Conservation (phyloP, 2,888 invertebrate species). For the Amblyjoppa fuscipennis region DNA sequence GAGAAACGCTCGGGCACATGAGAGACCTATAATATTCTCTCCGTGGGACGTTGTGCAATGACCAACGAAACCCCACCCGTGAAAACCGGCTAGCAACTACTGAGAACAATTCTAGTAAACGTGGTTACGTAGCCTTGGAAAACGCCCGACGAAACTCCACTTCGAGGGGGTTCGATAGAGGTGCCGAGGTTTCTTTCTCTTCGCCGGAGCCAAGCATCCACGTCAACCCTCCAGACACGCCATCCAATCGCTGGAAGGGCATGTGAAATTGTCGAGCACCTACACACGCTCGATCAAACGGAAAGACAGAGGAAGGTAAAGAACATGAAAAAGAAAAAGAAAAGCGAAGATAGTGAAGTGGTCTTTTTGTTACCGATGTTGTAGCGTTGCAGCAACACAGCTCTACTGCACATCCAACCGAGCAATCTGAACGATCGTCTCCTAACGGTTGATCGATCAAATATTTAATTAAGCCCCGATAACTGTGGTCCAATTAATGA, state of each 20-base stretch:
- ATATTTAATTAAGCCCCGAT: not conserved
- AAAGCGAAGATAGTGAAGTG: not conserved
- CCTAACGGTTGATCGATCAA: conserved; percentile 9
- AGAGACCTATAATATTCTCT: conserved; percentile 25
- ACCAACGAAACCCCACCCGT: not conserved
- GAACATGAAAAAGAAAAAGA: conserved; percentile 6
- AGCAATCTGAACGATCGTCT: not conserved
- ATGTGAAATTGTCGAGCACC: conserved; percentile 44
- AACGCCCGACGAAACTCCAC: conserved; percentile 24
- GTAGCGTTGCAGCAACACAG: not conserved
- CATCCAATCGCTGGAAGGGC: conserved; percentile 30
- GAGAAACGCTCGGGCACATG: conserved; percentile 17
- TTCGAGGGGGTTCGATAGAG: conserved; percentile 29
- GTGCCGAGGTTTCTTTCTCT: conserved; percentile 13
- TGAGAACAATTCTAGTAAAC: not conserved
- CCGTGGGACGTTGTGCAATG: conserved; percentile 11
- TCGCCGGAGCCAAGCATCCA: not conserved
- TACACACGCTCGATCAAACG: not conserved
- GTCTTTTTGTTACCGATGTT: conserved; percentile 5
- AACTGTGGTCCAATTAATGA: conserved; percentile 27
- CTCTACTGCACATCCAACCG: not conserved
- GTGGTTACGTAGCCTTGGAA: not conserved
- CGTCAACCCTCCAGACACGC: conserved; percentile 6
- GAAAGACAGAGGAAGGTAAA: not conserved
- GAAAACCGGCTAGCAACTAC: not conserved